phyloP scores from a whole-genome alignment of 2,797 vertebrate genomes.

The Mastacembelus armatus region DNA sequence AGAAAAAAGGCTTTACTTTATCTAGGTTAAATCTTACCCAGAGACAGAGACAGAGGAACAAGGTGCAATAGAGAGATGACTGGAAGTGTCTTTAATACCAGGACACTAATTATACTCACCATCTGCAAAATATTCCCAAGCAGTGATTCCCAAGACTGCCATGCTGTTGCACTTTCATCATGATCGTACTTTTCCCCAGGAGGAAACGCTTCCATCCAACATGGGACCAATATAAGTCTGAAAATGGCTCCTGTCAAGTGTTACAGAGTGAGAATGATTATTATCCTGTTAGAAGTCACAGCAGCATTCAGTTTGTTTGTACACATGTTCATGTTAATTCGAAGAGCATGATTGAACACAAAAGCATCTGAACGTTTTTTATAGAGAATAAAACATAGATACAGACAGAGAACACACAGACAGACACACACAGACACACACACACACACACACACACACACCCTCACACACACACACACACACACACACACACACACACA shows the following conservation, averaged over 20 bases:
- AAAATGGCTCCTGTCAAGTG: constrained; percentile 43
- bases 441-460: too few species aligned
- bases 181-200: constrained; percentile 53
- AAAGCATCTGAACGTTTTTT: constrained; percentile 10
- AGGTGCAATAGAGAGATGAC: constrained; percentile 57
- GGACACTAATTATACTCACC: constrained; percentile 76
- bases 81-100: constrained; percentile 62
- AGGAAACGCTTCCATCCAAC: constrained; percentile 45
- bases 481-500: neutral
- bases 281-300: constrained; percentile 41
- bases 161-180: constrained; percentile 70
- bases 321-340: constrained; percentile 23
- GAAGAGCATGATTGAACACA: neutral
- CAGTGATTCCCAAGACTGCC: constrained; percentile 61
- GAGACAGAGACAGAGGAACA: constrained; percentile 42
- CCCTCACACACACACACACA: too few species aligned
- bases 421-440: too few species aligned
- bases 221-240: constrained; percentile 34
- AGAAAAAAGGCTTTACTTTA: constrained; percentile 26
- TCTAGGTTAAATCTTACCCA: constrained; percentile 62
- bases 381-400: neutral
- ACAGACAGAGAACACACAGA: neutral
- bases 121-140: constrained; percentile 67
- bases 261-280: constrained; percentile 26
- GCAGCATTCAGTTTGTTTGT: constrained; percentile 11